Evolutionary conservation across 2,888 invertebrate species (phyloP).

Genomic region (Merodon equestris): DNA sequence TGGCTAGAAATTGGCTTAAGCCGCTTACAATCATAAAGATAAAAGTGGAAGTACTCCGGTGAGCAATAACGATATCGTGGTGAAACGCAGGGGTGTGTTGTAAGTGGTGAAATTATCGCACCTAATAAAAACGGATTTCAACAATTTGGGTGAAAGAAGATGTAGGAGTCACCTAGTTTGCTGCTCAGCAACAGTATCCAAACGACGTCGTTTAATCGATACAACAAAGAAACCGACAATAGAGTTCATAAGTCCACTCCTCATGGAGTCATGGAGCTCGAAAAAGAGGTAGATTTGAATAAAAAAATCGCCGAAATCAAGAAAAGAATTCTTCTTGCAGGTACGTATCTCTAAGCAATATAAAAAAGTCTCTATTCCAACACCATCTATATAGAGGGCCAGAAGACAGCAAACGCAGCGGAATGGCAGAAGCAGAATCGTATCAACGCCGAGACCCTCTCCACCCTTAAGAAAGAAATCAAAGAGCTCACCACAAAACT

Average conservation of each 20-base stretch:
- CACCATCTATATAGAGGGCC: conserved; percentile 84
- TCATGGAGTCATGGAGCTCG: conserved; percentile 73
- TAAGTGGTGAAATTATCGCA: conserved; percentile 54
- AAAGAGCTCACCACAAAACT: conserved; percentile 83
- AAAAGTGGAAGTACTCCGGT: conserved; percentile 46
- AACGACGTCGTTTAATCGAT: conserved; percentile 60
- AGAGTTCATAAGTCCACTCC: neutral
- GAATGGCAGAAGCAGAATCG: conserved; percentile 88
- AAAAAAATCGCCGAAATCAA: conserved; percentile 91
- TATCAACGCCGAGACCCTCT: conserved; percentile 85
- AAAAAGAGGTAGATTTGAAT: conserved; percentile 79
- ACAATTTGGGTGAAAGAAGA: too few species aligned
- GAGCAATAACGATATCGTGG: neutral
- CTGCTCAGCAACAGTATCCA: conserved; percentile 33
- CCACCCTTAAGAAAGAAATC: conserved; percentile 86
- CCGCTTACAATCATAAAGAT: conserved; percentile 68
- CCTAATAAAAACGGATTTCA: conserved; percentile 61
- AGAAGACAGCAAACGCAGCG: conserved; percentile 90
- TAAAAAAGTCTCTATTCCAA: too few species aligned
- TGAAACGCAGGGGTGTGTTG: neutral
- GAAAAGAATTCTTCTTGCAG: conserved; percentile 91
- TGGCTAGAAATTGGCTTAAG: conserved; percentile 61
- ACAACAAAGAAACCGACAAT: neutral
- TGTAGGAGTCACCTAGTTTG: too few species aligned
- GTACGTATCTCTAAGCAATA: conserved; percentile 77